phyloP scores from a whole-genome alignment of 1,140 invertebrate species.

The Micrasema longulum region DNA sequence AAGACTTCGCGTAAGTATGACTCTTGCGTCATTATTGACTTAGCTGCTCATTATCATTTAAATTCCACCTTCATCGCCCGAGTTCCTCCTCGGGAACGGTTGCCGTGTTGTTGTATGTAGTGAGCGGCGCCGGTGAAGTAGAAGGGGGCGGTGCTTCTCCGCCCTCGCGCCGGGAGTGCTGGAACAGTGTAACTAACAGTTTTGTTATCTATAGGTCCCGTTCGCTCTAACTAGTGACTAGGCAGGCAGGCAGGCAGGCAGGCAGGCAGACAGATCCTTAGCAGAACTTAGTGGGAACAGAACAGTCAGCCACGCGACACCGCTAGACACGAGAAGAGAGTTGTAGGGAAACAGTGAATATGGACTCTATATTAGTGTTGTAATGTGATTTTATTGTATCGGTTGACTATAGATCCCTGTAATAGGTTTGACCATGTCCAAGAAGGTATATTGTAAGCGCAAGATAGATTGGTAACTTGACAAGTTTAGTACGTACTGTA shows the following conservation, averaged over 20 bases:
- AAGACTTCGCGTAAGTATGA: conserved; percentile 43
- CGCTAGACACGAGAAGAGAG: not conserved
- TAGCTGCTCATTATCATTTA: not conserved
- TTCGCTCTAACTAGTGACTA: conserved; percentile 52
- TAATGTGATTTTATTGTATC: conserved; percentile 47
- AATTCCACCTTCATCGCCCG: not conserved
- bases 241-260: conserved; percentile 53
- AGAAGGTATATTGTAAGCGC: conserved; percentile 22
- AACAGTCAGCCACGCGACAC: conserved; percentile 26
- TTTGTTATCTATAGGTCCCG: conserved; percentile 55
- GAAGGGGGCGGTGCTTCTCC: no score
- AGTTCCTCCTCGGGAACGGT: no score
- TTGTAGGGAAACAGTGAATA: conserved; percentile 11
- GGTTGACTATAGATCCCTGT: conserved; percentile 42
- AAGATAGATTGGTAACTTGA: not conserved
- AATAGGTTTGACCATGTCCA: conserved; percentile 51
- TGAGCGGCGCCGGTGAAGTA: no score
- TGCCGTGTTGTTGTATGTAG: no score
- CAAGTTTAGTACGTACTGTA: not conserved
- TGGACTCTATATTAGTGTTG: conserved; percentile 48
- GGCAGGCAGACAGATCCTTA: conserved; percentile 48
- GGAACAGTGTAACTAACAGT: conserved; percentile 50
- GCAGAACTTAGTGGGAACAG: conserved; percentile 22
- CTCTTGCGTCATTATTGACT: no score
- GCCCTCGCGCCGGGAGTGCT: conserved; percentile 32